Percentiles rank a stretch among this genome's conserved stretches.
phyloP scores from a whole-genome alignment of 2,888 invertebrate genomes.

The Drosophila imparisetae region DNA sequence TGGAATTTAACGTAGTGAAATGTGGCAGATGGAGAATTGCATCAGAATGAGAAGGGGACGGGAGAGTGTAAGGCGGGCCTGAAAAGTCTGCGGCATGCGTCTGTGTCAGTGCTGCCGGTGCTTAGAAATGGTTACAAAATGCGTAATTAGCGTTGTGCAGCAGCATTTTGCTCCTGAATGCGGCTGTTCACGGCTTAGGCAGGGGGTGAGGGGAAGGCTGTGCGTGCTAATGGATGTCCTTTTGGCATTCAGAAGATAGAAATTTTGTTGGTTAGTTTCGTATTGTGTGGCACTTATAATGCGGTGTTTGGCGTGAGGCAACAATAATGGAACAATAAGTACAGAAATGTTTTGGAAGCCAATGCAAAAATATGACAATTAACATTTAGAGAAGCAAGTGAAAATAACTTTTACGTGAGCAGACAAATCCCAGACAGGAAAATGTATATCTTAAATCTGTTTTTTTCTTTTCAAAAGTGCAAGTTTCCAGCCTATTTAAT shows the following conservation, averaged over 20 bases:
- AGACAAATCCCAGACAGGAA: neutral
- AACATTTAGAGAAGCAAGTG: neutral
- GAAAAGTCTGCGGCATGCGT: conserved; percentile 37
- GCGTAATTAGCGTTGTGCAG: conserved; percentile 76
- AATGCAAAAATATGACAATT: neutral
- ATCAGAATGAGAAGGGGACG: neutral
- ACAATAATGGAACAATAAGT: neutral
- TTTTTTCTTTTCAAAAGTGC: neutral
- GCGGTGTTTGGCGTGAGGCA: neutral
- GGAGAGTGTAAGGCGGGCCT: neutral
- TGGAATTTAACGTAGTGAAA: conserved; percentile 22
- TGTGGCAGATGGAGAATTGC: conserved; percentile 14
- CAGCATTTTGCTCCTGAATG: conserved; percentile 47
- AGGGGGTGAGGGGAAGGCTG: neutral
- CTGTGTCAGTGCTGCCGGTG: conserved; percentile 44
- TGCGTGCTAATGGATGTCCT: conserved; percentile 52
- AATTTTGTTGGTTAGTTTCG: conserved; percentile 23
- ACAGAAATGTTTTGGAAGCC: neutral
- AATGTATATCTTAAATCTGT: neutral
- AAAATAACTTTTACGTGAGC: neutral
- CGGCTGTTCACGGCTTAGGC: neutral
- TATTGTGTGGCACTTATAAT: conserved; percentile 10
- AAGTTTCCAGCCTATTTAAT: neutral
- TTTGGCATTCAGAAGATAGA: conserved; percentile 24
- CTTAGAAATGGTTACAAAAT: conserved; percentile 76